Evolutionary conservation across 2,888 invertebrate genomes (phyloP), one percentile per base, ranked within the genome.

Genomic region (Acanthosoma haemorrhoidale): DNA sequence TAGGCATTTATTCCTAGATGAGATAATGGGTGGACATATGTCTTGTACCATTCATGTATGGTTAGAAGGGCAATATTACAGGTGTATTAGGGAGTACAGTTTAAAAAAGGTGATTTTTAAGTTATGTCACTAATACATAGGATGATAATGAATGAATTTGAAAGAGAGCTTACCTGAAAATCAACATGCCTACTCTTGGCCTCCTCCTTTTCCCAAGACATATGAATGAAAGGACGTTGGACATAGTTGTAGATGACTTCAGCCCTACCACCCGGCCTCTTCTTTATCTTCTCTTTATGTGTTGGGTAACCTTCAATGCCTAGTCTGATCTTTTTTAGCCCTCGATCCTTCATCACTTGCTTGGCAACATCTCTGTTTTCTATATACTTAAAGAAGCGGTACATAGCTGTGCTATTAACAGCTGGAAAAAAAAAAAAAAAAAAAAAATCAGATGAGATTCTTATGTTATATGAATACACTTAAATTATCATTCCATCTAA

Each of bases 121-220:
- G n/a, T n/a, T n/a, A n/a, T n/a, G n/a, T n/a, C n/a, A n/a, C n/a
- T n/a, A n/a, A n/a, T n/a, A n/a, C n/a, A n/a, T n/a, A n/a, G n/a
- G n/a, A n/a, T n/a, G n/a, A n/a, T n/a, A n/a, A 25, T 21, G 4
- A 25, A 13, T 3, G 9, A 13, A 51, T 25, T 11, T 34, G 8
- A 32, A 34, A 68, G 21, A 41, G 59, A 31, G 13, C 59, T 73
- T 73, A 81, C 81, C 78, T 81, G 81, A 78, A 98, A 99, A 81
- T 99, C 99, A 0, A 99, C 99, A 79, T 99, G 99, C 1, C 99
- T 88, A 78, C 95, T 96, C 79, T 97, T 96, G 0, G 97, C 98
- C 78, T 99, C 99, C 78, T 99, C 99, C 78, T 99, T 99, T 80
- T 99, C 99, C 99, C 99, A 99, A 0, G 96, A 96, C 92, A 96